Evolutionary conservation across 1,140 invertebrate species (phyloP).

Genomic region (Brachionus sp.): DNA sequence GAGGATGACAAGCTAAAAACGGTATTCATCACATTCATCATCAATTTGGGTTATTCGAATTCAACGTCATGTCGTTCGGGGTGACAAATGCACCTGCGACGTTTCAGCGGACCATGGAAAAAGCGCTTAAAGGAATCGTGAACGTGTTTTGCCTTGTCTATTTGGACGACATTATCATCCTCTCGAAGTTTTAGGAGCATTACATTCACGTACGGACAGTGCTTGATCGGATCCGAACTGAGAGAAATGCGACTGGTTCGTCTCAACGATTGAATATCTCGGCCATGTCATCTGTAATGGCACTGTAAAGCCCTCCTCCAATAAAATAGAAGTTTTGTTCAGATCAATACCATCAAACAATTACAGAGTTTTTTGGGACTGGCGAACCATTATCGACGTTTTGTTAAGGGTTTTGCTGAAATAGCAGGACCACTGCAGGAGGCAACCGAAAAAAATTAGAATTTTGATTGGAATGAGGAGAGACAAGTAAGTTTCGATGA

Average conservation of each 20-base stretch:
- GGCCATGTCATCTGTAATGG: not conserved
- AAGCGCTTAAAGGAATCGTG: not conserved
- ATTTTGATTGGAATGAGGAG: no score
- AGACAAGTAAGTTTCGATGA: no score
- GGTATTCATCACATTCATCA: slow-evolving; percentile 41
- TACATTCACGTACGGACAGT: not conserved
- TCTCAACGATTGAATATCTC: not conserved
- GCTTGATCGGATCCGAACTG: not conserved
- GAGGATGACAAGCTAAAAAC: slow-evolving; percentile 34
- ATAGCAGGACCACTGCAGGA: slow-evolving; percentile 40
- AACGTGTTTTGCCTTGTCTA: slow-evolving; percentile 6
- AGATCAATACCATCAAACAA: not conserved
- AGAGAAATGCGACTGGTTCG: not conserved
- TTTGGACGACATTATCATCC: not conserved
- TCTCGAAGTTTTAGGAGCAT: not conserved
- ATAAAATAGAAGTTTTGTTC: no score
- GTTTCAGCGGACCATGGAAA: no score
- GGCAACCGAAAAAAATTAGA: no score
- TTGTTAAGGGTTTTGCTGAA: slow-evolving; percentile 44
- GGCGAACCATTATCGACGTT: slow-evolving; percentile 50
- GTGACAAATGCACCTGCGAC: slow-evolving; percentile 44
- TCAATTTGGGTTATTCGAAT: slow-evolving; percentile 42
- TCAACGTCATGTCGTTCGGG: no score
- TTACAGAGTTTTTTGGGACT: slow-evolving; percentile 50
- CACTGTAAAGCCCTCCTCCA: not conserved